A percentile compares a stretch with the other conserved stretches of the same genome.
These are phyloP conservation scores for Chauna torquata DNA, from an alignment of 2,113 vertebrate genomes.

Conservation along the genomic window DNA sequence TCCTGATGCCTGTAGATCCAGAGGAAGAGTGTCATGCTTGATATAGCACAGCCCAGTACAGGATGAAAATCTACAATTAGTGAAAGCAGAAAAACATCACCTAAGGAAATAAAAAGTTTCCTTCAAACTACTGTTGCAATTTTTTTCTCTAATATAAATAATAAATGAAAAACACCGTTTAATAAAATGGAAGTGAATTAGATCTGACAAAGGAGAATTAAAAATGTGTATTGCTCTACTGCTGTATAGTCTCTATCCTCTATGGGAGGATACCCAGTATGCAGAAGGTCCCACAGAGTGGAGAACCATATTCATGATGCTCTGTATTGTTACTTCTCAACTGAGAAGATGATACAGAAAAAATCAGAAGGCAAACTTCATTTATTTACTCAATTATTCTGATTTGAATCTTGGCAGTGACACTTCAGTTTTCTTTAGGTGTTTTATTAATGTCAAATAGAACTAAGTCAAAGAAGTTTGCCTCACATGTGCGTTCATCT, in stretches of 20 bases:
- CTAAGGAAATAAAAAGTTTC: background rate
- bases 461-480: background rate
- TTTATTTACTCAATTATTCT: background rate
- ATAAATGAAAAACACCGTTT: background rate
- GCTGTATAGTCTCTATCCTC: background rate
- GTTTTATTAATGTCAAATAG: background rate
- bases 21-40: background rate
- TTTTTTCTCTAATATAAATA: background rate
- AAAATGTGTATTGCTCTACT: background rate
- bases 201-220: background rate
- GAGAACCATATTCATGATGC: background rate
- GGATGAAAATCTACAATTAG: background rate
- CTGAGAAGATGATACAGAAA: background rate
- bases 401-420: background rate
- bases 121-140: background rate
- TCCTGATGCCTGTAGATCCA: background rate
- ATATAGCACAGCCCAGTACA: background rate
- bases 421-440: background rate
- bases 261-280: background rate
- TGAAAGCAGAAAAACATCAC: background rate
- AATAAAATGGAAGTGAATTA: background rate
- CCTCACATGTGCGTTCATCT: background rate
- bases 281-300: background rate
- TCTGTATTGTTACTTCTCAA: background rate
- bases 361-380: background rate